These are phyloP conservation scores for Cossypha dichroa DNA, from an alignment of 2,797 vertebrate species.

Conservation along the genomic window DNA sequence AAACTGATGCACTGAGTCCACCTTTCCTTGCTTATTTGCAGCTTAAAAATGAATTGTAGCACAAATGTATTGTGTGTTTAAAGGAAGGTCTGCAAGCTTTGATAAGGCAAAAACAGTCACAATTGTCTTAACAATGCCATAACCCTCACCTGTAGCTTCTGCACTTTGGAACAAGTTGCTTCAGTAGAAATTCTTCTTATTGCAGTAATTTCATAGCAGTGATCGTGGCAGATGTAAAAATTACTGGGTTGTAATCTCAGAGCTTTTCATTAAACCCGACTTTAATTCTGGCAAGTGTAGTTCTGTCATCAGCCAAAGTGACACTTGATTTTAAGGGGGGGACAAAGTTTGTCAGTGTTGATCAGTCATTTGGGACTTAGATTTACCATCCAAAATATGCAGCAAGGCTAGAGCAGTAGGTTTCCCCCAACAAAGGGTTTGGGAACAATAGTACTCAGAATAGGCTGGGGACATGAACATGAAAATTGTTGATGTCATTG, in stretches of 20 bases:
- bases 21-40: neutral
- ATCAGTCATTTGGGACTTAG: neutral
- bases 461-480: accelerated
- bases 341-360: neutral
- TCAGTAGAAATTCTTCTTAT: neutral
- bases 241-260: neutral
- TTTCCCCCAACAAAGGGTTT: neutral
- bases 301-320: neutral
- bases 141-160: neutral
- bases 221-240: neutral
- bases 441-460: neutral
- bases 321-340: neutral
- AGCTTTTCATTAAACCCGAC: neutral
- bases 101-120: neutral
- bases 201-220: neutral
- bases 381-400: neutral
- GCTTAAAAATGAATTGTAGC: neutral
- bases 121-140: neutral
- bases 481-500: neutral
- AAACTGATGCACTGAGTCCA: neutral
- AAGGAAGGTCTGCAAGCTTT: neutral
- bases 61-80: neutral
- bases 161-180: neutral
- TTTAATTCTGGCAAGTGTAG: neutral
- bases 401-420: neutral